Base-by-base conservation (phyloP, 2,888 invertebrate species). In the Heliconius sara region DNA sequence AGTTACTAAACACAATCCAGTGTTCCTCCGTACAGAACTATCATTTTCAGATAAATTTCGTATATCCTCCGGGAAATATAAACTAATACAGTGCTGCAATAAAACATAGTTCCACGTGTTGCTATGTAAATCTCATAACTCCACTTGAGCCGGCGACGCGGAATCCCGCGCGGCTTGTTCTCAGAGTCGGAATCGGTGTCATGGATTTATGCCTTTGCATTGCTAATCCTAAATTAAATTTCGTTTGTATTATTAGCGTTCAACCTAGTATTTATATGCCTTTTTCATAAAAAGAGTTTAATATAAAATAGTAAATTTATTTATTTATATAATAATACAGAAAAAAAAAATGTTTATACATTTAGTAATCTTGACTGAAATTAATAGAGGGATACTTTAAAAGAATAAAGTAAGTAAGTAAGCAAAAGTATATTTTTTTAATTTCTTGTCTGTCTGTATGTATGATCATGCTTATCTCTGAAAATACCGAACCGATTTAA, bases 31-130 rank as follows among this genome's bases (percentile, higher is more conserved):
- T 34, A 77, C 71, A 76, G 65, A 89, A 87, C 88, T 86, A 88
- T 87, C 87, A 88, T 90, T 89, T 87, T 85, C 85, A 88, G 88
- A 90, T 88, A 91, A 89, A 89, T 91, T 91, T 88, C 88, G 85
- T 84, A 86, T 86, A 82, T 80, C 93, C 90, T 85, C 85, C 82
- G 93, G 93, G 93, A 93, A 93, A 93, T 93, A 90, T 89, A 88
- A 90, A 91, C 87, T 91, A 91, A 91, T 92, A 90, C 88, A 87
- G 84, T 85, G 80, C 76, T 81, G 86, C 88, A 89, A 91, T 92
- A 91, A 92, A 93, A 93, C 91, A 91, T 90, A 91, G 92, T 91
- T 91, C 89, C 88, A 87, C 90, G 88, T 91, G 90, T 90, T 90
- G 85, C 88, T 89, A 91, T 91, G 91, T 91, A 92, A 92, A 93